phyloP scores from a whole-genome alignment of 1,140 invertebrate genomes.

The Pinna nobilis region DNA sequence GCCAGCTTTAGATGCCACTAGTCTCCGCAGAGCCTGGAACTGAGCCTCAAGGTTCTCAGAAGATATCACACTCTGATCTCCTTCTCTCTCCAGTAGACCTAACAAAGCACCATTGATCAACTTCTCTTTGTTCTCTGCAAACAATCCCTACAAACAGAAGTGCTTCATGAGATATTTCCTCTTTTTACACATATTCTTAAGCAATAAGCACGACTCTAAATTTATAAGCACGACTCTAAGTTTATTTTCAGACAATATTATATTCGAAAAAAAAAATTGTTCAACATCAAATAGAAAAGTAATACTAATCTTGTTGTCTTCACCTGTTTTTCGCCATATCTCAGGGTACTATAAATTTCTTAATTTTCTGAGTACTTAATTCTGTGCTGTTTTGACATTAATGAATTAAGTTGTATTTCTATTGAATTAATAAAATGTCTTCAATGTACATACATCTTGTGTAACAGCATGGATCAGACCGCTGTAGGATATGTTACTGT shows the following conservation, averaged over 20 bases:
- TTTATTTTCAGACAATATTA: too few relatives aligned
- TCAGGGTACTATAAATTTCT: neutral
- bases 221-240: too few relatives aligned
- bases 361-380: too few relatives aligned
- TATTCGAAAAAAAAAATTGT: too few relatives aligned
- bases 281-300: too few relatives aligned
- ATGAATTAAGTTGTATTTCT: too few relatives aligned
- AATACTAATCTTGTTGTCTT: too few relatives aligned
- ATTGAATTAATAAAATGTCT: neutral
- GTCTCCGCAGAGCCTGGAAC: conserved; percentile 93
- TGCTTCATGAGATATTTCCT: too few relatives aligned
- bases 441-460: conserved; percentile 87
- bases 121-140: conserved; percentile 99
- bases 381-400: too few relatives aligned
- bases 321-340: too few relatives aligned
- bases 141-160: conserved; percentile 89
- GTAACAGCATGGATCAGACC: conserved; percentile 96
- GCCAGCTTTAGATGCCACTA: conserved; percentile 98
- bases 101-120: conserved; percentile 89
- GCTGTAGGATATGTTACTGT: conserved; percentile 98
- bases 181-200: too few relatives aligned
- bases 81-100: conserved; percentile 84
- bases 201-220: too few relatives aligned
- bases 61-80: conserved; percentile 79
- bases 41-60: conserved; percentile 84